Conservation (phyloP, 2,797 vertebrate genomes). For the Bucorvus abyssinicus region DNA sequence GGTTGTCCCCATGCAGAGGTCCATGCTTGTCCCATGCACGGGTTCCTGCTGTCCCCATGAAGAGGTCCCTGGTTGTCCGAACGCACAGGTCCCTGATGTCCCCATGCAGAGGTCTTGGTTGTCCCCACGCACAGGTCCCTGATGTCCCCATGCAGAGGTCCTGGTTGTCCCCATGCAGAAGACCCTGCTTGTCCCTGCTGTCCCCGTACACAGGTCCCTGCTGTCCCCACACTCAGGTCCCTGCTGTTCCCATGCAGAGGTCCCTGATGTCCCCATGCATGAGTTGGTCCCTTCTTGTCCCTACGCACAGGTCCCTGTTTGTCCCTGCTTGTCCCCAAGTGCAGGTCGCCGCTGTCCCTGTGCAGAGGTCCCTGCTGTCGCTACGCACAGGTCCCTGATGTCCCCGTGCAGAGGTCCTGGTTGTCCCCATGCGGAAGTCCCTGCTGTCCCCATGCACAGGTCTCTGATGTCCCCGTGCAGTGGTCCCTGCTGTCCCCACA, state of each 20-base stretch:
- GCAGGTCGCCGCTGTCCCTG: too few species aligned
- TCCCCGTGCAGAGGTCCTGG: accelerated
- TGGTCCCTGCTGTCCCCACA: accelerated
- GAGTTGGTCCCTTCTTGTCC: too few species aligned
- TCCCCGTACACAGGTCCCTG: background rate
- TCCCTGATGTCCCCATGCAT: background rate
- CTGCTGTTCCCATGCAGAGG: background rate
- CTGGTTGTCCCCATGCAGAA: background rate
- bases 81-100: background rate
- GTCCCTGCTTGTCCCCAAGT: background rate
- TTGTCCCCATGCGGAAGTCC: background rate
- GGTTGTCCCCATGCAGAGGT: background rate
- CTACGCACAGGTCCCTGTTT: background rate
- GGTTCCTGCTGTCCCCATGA: background rate
- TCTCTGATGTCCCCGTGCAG: background rate
- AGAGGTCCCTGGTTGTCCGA: background rate
- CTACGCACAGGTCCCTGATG: accelerated
- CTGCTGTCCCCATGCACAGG: background rate
- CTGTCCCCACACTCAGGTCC: background rate
- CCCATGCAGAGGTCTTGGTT: background rate
- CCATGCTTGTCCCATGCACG: background rate
- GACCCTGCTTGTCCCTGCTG: background rate
- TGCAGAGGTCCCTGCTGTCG: background rate
- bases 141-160: background rate
- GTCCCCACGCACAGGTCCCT: background rate